phyloP scores from a whole-genome alignment of 1,140 invertebrate species.

The Sycophaga agraensis region DNA sequence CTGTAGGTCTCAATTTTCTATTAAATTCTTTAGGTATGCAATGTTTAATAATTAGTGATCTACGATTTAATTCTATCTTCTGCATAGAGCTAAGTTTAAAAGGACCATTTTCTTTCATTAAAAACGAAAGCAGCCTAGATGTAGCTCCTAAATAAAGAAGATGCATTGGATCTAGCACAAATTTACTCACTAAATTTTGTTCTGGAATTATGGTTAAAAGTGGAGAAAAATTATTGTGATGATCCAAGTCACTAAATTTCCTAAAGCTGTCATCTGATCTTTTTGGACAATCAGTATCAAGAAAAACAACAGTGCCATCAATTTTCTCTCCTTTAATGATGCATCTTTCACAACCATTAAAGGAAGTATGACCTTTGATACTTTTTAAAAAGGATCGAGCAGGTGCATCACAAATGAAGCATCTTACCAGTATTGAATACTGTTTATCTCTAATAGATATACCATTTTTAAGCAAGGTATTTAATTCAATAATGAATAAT shows the following conservation, averaged over 20 bases:
- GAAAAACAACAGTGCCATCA: not conserved
- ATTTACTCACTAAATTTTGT: not conserved
- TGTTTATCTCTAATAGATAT: not conserved
- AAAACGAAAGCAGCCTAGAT: too few relatives aligned
- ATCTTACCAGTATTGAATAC: not conserved
- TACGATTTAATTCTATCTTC: not conserved
- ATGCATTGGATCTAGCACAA: not conserved
- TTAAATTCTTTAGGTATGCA: not conserved
- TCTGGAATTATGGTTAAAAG: not conserved
- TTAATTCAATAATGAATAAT: not conserved
- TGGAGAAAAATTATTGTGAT: not conserved
- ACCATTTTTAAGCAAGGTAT: not conserved
- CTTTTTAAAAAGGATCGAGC: not conserved
- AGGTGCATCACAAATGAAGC: not conserved
- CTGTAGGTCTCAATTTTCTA: not conserved
- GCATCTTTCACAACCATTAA: not conserved
- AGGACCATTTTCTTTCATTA: too few relatives aligned
- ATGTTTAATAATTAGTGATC: not conserved
- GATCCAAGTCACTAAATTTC: not conserved
- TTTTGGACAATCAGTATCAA: not conserved
- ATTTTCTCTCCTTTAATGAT: not conserved
- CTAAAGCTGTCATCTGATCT: not conserved
- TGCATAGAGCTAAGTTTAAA: not conserved
- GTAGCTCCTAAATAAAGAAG: not conserved
- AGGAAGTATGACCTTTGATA: not conserved